These are phyloP conservation scores for Brachionus rotundiformis DNA, from an alignment of 1,140 invertebrate genomes.

Conservation along the genomic window DNA sequence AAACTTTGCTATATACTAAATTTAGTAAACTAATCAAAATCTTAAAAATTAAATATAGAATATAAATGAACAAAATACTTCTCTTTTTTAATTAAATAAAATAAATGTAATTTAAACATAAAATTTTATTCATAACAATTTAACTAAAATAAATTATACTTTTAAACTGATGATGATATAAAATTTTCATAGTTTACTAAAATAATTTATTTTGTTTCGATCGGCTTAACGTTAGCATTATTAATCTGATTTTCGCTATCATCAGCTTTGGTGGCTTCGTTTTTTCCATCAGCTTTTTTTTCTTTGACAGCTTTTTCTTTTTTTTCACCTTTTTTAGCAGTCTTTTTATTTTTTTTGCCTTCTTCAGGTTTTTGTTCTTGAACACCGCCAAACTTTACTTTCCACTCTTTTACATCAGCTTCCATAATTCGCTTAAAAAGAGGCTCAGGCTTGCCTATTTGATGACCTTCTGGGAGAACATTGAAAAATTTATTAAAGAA, in stretches of 20 bases:
- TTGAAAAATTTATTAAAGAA: conserved; percentile 11
- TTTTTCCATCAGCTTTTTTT: not conserved
- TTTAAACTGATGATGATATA: not conserved
- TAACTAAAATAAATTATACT: not conserved
- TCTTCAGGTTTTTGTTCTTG: conserved; percentile 44
- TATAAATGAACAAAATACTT: too few relatives aligned
- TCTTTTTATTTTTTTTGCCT: conserved; percentile 36
- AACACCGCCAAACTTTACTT: conserved; percentile 41
- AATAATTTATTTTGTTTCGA: not conserved
- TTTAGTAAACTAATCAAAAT: too few relatives aligned
- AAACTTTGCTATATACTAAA: too few relatives aligned
- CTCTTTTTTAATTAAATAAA: not conserved
- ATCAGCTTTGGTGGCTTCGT: not conserved
- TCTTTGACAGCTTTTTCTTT: not conserved
- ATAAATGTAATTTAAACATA: not conserved
- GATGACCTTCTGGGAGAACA: conserved; percentile 35
- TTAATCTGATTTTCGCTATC: not conserved
- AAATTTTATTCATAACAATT: not conserved
- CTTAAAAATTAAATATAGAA: too few relatives aligned
- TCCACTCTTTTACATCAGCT: conserved; percentile 47
- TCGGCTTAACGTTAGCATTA: not conserved
- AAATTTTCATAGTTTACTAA: not conserved
- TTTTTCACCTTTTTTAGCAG: conserved; percentile 28
- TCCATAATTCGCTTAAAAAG: conserved; percentile 48
- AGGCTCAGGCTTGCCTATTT: conserved; percentile 18